Percentiles rank a stretch among this genome's conserved stretches.
Conservation (phyloP, 2,888 invertebrate genomes). For the Brachyopa scutellaris region DNA sequence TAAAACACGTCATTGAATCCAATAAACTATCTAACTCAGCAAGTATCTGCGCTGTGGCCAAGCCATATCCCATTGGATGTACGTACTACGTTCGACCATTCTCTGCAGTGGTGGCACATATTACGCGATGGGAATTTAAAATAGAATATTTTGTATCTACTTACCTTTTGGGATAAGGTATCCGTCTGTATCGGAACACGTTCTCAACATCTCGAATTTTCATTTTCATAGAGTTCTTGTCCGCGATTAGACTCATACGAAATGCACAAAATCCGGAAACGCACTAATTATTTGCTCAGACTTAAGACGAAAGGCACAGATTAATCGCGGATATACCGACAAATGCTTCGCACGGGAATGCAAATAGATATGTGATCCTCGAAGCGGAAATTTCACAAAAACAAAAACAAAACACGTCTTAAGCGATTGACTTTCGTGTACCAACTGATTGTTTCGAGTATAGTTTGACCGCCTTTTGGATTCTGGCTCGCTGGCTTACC, state of each 20-base stretch:
- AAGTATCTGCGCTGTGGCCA: not conserved
- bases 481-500: constrained; percentile 51
- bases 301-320: constrained; percentile 21
- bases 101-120: constrained; percentile 27
- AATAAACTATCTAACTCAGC: constrained; percentile 24
- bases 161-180: constrained; percentile 82
- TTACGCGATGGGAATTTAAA: constrained; percentile 13
- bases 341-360: constrained; percentile 26
- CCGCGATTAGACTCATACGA: constrained; percentile 74
- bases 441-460: constrained; percentile 79
- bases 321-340: not conserved
- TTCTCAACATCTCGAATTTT: constrained; percentile 81
- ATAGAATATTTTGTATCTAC: constrained; percentile 60
- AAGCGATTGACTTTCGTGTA: constrained; percentile 79
- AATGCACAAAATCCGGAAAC: constrained; percentile 33
- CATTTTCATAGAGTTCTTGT: constrained; percentile 77
- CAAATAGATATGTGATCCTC: constrained; percentile 2
- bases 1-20: constrained; percentile 42
- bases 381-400: constrained; percentile 13
- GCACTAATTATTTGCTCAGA: constrained; percentile 30
- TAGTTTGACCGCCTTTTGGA: constrained; percentile 78
- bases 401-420: constrained; percentile 77
- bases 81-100: not conserved
- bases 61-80: not conserved
- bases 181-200: constrained; percentile 80